Base-by-base conservation (phyloP, 1,140 invertebrate species). In the Heterodera schachtii region DNA sequence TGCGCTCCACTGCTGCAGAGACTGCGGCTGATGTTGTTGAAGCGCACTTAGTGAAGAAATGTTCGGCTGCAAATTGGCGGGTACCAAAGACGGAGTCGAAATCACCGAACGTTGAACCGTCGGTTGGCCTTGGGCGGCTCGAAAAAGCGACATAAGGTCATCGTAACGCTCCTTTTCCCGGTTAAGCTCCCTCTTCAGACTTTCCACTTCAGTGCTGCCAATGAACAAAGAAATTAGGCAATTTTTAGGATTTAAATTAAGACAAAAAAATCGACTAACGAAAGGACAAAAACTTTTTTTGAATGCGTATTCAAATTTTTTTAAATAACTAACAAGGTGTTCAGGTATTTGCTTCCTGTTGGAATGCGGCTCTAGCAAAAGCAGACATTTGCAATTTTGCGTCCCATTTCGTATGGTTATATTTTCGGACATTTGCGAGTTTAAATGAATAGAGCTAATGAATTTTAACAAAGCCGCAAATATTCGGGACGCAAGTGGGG, bases 91-190 rank as follows among this genome's bases (percentile, higher is more conserved):
- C 16, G 76, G 21, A 3, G 69, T 31, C 49, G 77, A 78, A 78
- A 44, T 9, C 57, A 75, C 19, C 19, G 74, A 19, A 8, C 74
- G 43, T n/a, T 43, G 77, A 16, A 78, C 21, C 21, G 11, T 60
- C 64, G n/a, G 77, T 64, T 31, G 77, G 47, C 47, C 66, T 47
- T 78, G 77, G 5, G 60, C 41, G 49, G 77, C 77, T 7, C 77
- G 77, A 49, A 78, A 78, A 41, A 78, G 77, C 31, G 77, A 43
- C 77, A 78, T 78, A 11, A 82, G 47, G 79, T 82, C 81, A 41
- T 86, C 84, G 67, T 85, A 88, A 11, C 86, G 83, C 44, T 87
- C 86, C 57, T 81, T 85, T 75, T 88, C 87, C 6, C 84, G 76
- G n/a, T 84, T 75, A 60, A 88, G 76, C 66, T 88, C 87, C 11